Evolutionary conservation across 2,113 vertebrate genomes (phyloP).

Genomic region (Silurus asotus): DNA sequence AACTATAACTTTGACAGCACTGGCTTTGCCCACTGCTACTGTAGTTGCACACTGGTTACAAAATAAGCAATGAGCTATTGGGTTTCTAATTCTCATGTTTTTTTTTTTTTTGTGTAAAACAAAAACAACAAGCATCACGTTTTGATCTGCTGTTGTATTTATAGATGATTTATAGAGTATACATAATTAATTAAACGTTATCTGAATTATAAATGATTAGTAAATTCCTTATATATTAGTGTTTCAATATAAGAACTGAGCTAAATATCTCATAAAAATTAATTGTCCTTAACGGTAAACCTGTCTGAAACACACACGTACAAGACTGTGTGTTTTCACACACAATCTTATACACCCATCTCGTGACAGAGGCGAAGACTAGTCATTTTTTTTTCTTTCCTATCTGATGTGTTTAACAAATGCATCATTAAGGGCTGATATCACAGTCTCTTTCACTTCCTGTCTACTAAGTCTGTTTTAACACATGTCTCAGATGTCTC

Average conservation of each 20-base stretch:
- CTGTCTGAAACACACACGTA: background rate
- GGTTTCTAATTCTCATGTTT: background rate
- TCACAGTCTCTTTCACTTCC: slow-evolving; percentile 54
- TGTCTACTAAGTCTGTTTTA: slow-evolving; percentile 46
- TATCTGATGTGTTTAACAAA: slow-evolving; percentile 51
- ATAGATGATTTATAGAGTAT: background rate
- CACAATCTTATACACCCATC: slow-evolving; percentile 36
- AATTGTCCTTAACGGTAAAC: background rate
- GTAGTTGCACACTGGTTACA: background rate
- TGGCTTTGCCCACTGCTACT: background rate
- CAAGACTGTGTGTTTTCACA: background rate
- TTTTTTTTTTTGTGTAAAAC: background rate
- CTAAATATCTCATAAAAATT: background rate
- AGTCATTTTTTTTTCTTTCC: slow-evolving; percentile 50
- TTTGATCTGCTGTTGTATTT: background rate
- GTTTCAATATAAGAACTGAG: background rate
- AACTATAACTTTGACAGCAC: background rate
- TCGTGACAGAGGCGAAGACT: slow-evolving; percentile 53
- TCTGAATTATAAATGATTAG: background rate
- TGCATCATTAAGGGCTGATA: slow-evolving; percentile 53
- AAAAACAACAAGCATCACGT: background rate
- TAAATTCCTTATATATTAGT: background rate
- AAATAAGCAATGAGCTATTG: background rate
- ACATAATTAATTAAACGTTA: background rate
- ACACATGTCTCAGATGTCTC: slow-evolving; percentile 34